Base-by-base conservation (phyloP, 2,888 invertebrate genomes). In the Harpalus rubripes region DNA sequence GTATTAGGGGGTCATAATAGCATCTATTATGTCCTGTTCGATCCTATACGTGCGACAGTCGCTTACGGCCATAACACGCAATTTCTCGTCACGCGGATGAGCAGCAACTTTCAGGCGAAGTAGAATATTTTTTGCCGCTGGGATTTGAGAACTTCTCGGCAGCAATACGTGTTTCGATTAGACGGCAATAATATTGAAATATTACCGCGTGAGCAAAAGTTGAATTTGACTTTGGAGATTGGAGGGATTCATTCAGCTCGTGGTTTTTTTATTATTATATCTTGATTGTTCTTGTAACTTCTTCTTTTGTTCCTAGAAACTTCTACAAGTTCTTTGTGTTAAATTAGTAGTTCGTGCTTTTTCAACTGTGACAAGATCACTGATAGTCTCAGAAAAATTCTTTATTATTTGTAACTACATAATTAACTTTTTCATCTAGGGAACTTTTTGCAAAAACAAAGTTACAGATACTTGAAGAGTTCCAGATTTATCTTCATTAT, bases 1-100 rank as follows among this genome's bases (percentile, higher is more conserved):
- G 16, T 84, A 84, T 84, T 84, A 83, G 16, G 78, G 78, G 84
- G 76, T 65, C 84, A 78, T 84, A 84, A 84, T 84, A 56, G 84
- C 84, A 63, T 84, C 84, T 84, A 84, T 84, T 84, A 84, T 84
- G 84, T 84, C 65, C 52, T 63, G 61, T 84, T 78, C 84, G 78
- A 84, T 84, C 78, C 59, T 61, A 61, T 84, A 84, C 84, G 84
- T 81, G 84, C 78, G 84, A 78, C 84, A 78, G 78, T 78, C 78
- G 84, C 78, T 78, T 84, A 84, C 7, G 61, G 76, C 74, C 74
- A 83, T 83, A 83, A 83, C 83, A 74, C 83, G 61, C 83, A 83
- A 82, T 83, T 83, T 83, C 74, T 74, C 76, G 56, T 74, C 59
- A 58, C 72, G 82, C 68, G 58, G 52, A 58, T 72, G 82, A 68